Conservation (phyloP, 2,888 invertebrate species). For the Amblyjoppa proteus region DNA sequence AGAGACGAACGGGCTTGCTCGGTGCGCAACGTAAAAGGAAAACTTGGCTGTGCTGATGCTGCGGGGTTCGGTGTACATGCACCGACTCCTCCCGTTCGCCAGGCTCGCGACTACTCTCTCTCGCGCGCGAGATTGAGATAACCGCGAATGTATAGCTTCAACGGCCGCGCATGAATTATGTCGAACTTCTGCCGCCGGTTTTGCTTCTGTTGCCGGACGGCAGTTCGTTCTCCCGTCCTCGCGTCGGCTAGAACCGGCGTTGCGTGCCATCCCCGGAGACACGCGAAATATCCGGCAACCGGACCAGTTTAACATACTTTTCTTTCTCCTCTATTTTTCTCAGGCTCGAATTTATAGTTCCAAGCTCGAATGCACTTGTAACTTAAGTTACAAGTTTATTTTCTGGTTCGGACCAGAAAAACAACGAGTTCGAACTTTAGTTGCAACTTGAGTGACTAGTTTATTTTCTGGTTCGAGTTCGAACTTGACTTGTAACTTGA, state of each 20-base stretch:
- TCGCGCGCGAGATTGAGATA: slow-evolving; percentile 56
- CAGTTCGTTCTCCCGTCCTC: slow-evolving; percentile 22
- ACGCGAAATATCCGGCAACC: slow-evolving; percentile 26
- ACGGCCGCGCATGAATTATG: slow-evolving; percentile 67
- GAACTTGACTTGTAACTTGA: no score
- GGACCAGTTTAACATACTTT: slow-evolving; percentile 4
- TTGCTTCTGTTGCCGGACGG: slow-evolving; percentile 49
- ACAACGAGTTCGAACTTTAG: no score
- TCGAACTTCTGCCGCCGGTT: slow-evolving; percentile 63
- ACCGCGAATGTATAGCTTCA: slow-evolving; percentile 58
- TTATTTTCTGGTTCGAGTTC: no score
- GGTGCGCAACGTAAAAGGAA: slow-evolving; percentile 27
- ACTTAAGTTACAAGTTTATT: no score
- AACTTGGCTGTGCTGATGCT: slow-evolving; percentile 33
- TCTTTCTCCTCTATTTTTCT: background rate
- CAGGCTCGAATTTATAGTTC: background rate
- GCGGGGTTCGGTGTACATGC: slow-evolving; percentile 20
- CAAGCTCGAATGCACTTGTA: no score
- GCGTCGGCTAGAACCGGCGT: slow-evolving; percentile 27
- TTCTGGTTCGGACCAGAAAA: no score
- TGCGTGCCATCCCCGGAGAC: slow-evolving; percentile 46
- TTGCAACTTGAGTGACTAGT: no score
- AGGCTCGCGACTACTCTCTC: slow-evolving; percentile 20
- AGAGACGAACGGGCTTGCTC: background rate
- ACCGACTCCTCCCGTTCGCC: slow-evolving; percentile 42